Conservation (phyloP, 2,113 vertebrate genomes). For the Callaeas wilsoni region DNA sequence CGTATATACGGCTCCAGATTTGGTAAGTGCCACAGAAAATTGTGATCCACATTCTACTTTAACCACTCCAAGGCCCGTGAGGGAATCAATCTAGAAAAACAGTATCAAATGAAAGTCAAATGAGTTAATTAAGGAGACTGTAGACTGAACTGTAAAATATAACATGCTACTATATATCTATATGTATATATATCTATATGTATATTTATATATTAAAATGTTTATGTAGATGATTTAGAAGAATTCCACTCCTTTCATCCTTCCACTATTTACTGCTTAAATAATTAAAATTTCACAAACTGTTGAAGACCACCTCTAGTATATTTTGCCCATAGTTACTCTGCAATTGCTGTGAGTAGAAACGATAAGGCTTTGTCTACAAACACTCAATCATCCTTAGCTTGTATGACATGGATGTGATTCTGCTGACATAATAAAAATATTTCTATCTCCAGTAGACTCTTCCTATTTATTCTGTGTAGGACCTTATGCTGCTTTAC, state of each 20-base stretch:
- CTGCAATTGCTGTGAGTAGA: not conserved
- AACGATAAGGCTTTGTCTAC: not conserved
- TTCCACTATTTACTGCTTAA: not conserved
- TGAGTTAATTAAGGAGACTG: not conserved
- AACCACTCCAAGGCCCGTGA: conserved; percentile 93
- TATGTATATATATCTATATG: not conserved
- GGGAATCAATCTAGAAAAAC: conserved; percentile 89
- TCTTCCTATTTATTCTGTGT: not conserved
- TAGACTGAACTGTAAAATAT: not conserved
- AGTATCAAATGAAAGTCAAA: not conserved
- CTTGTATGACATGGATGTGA: not conserved
- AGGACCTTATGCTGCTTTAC: not conserved
- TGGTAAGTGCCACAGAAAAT: conserved; percentile 96
- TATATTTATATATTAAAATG: not conserved
- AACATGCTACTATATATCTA: not conserved
- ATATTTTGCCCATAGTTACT: not conserved
- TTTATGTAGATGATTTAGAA: not conserved
- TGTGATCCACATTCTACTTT: conserved; percentile 99
- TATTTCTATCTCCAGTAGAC: not conserved
- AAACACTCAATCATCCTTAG: not conserved
- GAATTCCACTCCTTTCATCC: not conserved
- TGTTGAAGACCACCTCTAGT: not conserved
- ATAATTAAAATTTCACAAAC: not conserved
- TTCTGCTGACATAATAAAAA: not conserved
- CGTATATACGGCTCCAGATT: conserved; percentile 94